phyloP scores from a whole-genome alignment of 2,113 vertebrate genomes.

The Mohoua ochrocephala region DNA sequence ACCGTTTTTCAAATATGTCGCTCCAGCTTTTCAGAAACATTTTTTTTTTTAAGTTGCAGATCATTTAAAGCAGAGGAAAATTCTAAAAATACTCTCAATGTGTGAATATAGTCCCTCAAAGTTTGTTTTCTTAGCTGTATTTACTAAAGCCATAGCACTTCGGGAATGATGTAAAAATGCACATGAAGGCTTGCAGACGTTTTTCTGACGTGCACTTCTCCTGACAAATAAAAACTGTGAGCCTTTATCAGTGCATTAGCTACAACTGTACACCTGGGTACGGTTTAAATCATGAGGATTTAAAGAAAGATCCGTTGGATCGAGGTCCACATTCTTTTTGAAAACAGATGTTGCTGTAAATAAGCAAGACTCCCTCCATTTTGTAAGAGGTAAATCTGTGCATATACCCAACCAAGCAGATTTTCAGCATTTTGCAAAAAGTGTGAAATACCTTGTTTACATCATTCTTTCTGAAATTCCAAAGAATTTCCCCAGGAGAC shows the following conservation, averaged over 20 bases:
- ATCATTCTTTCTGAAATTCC: neutral
- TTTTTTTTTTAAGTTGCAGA: neutral
- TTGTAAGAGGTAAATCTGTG: neutral
- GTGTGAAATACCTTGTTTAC: neutral
- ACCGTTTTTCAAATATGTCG: neutral
- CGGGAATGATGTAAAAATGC: neutral
- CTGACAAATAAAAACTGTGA: neutral
- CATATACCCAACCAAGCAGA: neutral
- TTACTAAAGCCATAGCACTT: neutral
- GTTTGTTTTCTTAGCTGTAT: slow-evolving; percentile 9
- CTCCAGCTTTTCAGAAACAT: neutral
- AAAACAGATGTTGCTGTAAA: neutral
- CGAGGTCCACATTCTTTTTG: neutral
- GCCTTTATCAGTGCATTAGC: neutral
- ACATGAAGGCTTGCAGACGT: neutral
- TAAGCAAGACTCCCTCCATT: neutral
- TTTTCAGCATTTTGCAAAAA: neutral
- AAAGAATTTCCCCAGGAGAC: neutral
- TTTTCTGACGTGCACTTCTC: neutral
- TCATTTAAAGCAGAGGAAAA: neutral
- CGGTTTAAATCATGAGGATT: neutral
- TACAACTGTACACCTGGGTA: neutral
- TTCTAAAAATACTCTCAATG: neutral
- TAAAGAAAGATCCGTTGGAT: neutral
- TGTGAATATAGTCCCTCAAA: neutral